Percentiles rank a stretch among this genome's conserved stretches.
These are phyloP conservation scores for Saccostrea cuccullata DNA, from an alignment of 1,140 invertebrate genomes.

Conservation along the genomic window DNA sequence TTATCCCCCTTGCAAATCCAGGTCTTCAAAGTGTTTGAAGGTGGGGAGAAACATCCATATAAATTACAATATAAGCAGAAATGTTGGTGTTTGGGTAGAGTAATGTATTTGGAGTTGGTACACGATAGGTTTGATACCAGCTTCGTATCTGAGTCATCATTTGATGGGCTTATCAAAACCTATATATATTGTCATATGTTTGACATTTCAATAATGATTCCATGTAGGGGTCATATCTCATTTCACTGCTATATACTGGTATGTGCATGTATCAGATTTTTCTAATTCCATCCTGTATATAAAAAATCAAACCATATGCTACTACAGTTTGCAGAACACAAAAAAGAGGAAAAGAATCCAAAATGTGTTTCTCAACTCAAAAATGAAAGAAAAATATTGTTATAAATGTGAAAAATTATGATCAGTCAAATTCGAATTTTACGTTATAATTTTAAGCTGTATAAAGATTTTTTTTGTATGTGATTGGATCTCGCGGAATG, in stretches of 20 bases:
- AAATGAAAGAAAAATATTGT: no score
- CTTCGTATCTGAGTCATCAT: background rate
- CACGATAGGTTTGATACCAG: background rate
- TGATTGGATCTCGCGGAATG: background rate
- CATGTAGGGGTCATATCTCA: background rate
- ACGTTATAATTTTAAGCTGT: background rate
- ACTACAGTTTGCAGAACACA: no score
- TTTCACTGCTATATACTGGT: background rate
- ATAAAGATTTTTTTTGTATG: background rate
- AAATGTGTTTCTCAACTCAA: no score
- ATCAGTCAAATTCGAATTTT: background rate
- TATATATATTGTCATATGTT: background rate
- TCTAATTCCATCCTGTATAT: background rate
- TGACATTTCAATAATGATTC: background rate
- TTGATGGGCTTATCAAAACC: background rate
- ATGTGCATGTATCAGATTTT: background rate
- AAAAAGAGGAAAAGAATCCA: no score
- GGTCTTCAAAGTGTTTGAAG: conserved; percentile 33
- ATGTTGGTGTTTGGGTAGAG: background rate
- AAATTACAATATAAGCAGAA: conserved; percentile 20
- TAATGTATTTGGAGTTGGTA: background rate
- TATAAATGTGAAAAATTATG: background rate
- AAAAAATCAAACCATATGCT: no score
- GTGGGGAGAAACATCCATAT: conserved; percentile 35
- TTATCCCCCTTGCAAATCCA: conserved; percentile 23